Percentiles rank a stretch among this genome's conserved stretches.
Conservation (phyloP, 2,797 vertebrate genomes). For the Diplodus sargus region DNA sequence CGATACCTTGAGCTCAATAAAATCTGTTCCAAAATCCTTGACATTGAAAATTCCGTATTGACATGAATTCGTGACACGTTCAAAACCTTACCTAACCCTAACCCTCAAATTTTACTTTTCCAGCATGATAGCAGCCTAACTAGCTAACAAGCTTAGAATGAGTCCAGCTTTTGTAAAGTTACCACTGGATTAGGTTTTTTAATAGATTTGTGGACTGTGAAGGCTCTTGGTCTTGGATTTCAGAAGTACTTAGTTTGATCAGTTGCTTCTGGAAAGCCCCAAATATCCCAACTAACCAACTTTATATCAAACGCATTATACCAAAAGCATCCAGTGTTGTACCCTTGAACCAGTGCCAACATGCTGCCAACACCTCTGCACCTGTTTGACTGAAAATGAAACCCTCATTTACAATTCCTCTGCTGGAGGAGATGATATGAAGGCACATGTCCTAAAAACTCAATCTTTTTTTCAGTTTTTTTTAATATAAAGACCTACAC, state of each 20-base stretch:
- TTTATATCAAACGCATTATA: constrained; percentile 40
- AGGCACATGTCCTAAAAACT: constrained; percentile 79
- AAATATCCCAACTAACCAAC: not conserved
- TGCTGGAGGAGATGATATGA: constrained; percentile 72
- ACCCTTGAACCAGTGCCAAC: constrained; percentile 3
- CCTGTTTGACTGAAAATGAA: constrained; percentile 53
- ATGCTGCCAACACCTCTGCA: constrained; percentile 37
- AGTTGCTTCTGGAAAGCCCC: constrained; percentile 19
- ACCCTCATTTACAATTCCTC: constrained; percentile 67
- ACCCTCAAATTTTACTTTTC: constrained; percentile 7
- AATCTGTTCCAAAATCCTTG: constrained; percentile 2
- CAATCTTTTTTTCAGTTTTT: constrained; percentile 39
- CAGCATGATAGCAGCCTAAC: constrained; percentile 47
- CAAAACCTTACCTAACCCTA: no score
- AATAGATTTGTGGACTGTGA: not conserved
- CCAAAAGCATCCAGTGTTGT: constrained; percentile 38
- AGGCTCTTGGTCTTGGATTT: constrained; percentile 11
- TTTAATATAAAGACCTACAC: constrained; percentile 59
- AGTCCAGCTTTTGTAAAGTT: not conserved
- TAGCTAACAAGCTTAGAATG: constrained; percentile 35
- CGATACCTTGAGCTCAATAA: not conserved
- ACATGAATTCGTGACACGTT: constrained; percentile 3
- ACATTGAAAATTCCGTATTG: not conserved
- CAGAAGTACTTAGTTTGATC: constrained; percentile 20
- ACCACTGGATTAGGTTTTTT: not conserved